Base-by-base conservation (phyloP, 2,113 vertebrate genomes). In the Archocentrus centrarchus region DNA sequence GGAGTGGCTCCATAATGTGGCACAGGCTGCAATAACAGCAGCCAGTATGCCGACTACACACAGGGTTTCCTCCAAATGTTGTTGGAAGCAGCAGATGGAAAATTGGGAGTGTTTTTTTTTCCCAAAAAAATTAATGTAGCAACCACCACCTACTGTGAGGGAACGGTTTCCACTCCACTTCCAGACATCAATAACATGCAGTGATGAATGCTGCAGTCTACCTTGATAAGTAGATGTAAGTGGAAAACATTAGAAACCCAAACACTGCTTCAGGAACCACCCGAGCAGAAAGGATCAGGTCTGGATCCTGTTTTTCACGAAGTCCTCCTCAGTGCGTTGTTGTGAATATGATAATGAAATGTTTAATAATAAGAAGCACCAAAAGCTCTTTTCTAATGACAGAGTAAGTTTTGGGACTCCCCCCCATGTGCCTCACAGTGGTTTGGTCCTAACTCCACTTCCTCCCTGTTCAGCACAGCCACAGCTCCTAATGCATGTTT, bases 271-370 rank as follows among this genome's bases (percentile, higher is more conserved):
- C 3, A 47, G 11, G 11, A 47, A 47, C 50, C 50, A 18, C 17
- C 7, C 20, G 17, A 6, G 50, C 14, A 15, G 50, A 7, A 53
- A 53, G 2, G 6, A 17, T 18, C 7, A 8, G 15, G 7, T 30
- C 30, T 30, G 64, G 22, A 47, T 44, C 41, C 39, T 13, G 6
- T 18, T 18, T 17, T 3, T 7, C 6, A 15, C 18, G 2, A 6
- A 18, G 50, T 3, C 17, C 17, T 47, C 14, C 22, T 18, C 14
- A 47, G 0, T 27, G 64, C 64, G 11, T 47, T 22, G 0, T 2
- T 50, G 22, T 4, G 47, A 70, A 30, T 30, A 30, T 30, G 64
- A 0, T 15, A 47, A 14, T 13, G 2, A 10, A 66, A 68, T 50
- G 41, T 44, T 11, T 50, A 68, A 47, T 2, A 47, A 27, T 41